Evolutionary conservation across 53 echinoderm and acorn worm species (phyloP).

Genomic region (Holothuria scabra): DNA sequence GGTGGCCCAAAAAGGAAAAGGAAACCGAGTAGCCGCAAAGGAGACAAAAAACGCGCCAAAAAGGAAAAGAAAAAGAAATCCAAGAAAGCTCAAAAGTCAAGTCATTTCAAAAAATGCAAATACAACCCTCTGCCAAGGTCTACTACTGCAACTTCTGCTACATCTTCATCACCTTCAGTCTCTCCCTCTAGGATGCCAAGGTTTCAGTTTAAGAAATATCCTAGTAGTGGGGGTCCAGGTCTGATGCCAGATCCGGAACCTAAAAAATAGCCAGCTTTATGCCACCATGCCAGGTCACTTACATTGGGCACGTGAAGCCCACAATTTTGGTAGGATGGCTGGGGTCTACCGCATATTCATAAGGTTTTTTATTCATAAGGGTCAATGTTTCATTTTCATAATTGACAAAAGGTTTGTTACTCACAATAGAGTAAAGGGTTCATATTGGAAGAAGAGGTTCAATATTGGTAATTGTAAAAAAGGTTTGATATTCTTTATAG

Average conservation of each 20-base stretch:
- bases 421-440: no score
- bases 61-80: conserved; percentile 62
- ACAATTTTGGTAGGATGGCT: no score
- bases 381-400: no score
- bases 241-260: conserved; percentile 83
- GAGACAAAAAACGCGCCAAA: conserved; percentile 54
- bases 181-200: conserved; percentile 45
- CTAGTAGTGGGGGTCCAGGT: conserved; percentile 57
- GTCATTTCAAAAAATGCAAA: conserved; percentile 1
- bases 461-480: no score
- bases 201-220: conserved; percentile 61
- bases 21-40: conserved; percentile 44
- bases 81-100: background rate
- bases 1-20: conserved; percentile 60
- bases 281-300: no score
- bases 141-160: background rate
- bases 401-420: no score
- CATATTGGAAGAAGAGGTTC: no score
- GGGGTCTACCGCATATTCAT: no score
- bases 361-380: no score
- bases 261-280: conserved; percentile 64
- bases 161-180: no score
- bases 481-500: no score
- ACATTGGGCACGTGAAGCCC: no score
- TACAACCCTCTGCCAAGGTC: conserved; percentile 10